Conservation (phyloP, 2,797 vertebrate species). For the Synanceia verrucosa region DNA sequence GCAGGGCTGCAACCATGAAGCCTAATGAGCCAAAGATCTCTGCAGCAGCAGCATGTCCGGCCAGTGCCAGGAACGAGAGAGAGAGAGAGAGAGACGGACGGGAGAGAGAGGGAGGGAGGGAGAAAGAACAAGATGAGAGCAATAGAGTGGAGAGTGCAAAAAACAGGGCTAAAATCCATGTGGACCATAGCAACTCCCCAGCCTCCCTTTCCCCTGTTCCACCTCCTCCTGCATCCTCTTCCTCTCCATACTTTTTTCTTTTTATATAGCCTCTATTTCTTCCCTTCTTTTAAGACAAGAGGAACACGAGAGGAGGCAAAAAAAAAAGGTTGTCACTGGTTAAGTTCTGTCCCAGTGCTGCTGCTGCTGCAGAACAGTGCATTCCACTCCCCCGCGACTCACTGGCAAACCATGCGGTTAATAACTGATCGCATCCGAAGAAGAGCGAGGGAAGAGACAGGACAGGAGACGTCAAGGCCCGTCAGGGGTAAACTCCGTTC, state of each 20-base stretch:
- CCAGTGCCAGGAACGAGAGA: slow-evolving; percentile 75
- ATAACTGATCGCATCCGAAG: slow-evolving; percentile 76
- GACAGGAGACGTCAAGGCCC: slow-evolving; percentile 68
- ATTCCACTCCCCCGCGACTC: slow-evolving; percentile 79
- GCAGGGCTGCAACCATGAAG: slow-evolving; percentile 79
- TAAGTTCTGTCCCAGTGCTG: slow-evolving; percentile 77
- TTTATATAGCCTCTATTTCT: slow-evolving; percentile 57
- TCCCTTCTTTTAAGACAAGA: slow-evolving; percentile 51
- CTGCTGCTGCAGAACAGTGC: slow-evolving; percentile 78
- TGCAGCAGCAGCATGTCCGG: slow-evolving; percentile 84
- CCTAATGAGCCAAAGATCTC: slow-evolving; percentile 82
- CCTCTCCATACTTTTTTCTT: slow-evolving; percentile 55
- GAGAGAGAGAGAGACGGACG: slow-evolving; percentile 41
- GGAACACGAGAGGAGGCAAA: slow-evolving; percentile 40
- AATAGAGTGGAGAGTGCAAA: slow-evolving; percentile 70
- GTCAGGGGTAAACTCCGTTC: slow-evolving; percentile 77
- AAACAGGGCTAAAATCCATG: slow-evolving; percentile 78
- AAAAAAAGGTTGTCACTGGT: slow-evolving; percentile 72
- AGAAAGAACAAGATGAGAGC: slow-evolving; percentile 68
- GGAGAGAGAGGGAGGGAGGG: slow-evolving; percentile 51
- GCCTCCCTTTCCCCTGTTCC: slow-evolving; percentile 64
- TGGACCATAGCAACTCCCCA: slow-evolving; percentile 79
- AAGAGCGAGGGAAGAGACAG: slow-evolving; percentile 62
- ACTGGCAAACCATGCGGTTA: slow-evolving; percentile 76
- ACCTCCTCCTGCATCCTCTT: slow-evolving; percentile 74